A percentile compares a stretch with the other conserved stretches of the same genome.
phyloP scores from a whole-genome alignment of 2,797 vertebrate species.

The Euphonia xanthogaster region DNA sequence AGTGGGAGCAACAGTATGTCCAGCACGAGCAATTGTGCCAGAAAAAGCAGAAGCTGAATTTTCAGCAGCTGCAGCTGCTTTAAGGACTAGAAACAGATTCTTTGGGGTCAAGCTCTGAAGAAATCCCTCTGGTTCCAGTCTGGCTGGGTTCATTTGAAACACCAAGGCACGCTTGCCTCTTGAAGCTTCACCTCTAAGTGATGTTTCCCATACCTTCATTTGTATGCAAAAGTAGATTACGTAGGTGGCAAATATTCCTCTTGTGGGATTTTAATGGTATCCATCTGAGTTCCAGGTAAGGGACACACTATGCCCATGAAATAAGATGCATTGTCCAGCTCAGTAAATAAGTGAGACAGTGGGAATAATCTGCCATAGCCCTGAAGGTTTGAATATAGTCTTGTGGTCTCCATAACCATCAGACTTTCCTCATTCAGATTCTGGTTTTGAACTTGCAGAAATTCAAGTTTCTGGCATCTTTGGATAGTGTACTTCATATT shows the following conservation, averaged over 20 bases:
- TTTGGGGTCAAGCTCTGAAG: slow-evolving; percentile 6
- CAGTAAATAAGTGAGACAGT: background rate
- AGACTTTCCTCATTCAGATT: background rate
- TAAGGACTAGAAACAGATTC: background rate
- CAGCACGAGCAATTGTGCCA: slow-evolving; percentile 15
- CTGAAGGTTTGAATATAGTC: background rate
- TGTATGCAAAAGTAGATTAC: background rate
- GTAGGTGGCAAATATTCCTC: background rate
- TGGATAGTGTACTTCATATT: background rate
- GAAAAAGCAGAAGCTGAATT: slow-evolving; percentile 53
- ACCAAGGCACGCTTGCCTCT: background rate
- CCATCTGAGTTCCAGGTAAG: background rate
- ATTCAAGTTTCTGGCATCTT: background rate
- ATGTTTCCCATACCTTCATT: background rate
- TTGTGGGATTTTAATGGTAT: background rate
- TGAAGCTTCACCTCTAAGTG: background rate
- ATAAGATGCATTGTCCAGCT: background rate
- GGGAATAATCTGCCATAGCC: background rate
- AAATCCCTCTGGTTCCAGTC: background rate
- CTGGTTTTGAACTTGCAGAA: background rate
- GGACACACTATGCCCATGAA: background rate
- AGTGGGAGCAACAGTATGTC: slow-evolving; percentile 25
- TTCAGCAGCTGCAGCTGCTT: slow-evolving; percentile 40
- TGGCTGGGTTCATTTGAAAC: background rate
- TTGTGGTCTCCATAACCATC: background rate